phyloP scores from a whole-genome alignment of 2,888 invertebrate genomes.

The Ischnura elegans region DNA sequence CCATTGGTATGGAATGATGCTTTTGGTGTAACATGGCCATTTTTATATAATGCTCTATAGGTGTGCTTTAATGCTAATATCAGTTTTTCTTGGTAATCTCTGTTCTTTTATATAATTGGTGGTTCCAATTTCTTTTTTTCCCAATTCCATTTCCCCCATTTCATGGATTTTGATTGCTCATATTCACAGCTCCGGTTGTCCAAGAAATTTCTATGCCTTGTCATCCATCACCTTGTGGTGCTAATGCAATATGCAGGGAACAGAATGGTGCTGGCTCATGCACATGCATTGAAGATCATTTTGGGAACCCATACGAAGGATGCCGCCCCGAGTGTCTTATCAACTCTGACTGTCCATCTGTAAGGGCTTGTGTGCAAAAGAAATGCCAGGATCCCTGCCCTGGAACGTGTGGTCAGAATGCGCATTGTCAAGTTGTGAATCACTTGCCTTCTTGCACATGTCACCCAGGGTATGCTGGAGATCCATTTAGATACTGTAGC shows the following conservation, averaged over 20 bases:
- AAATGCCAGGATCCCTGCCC: constrained; percentile 75
- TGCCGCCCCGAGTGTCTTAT: constrained; percentile 74
- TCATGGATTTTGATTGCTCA: constrained; percentile 19
- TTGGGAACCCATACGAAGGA: constrained; percentile 76
- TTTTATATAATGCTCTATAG: neutral
- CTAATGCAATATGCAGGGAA: constrained; percentile 74
- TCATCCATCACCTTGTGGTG: constrained; percentile 72
- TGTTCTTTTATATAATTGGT: neutral
- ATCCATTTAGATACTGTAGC: constrained; percentile 72
- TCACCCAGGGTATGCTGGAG: constrained; percentile 74
- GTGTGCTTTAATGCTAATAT: too few relatives aligned
- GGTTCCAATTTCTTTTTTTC: neutral
- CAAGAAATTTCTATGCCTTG: constrained; percentile 72
- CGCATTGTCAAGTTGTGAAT: constrained; percentile 74
- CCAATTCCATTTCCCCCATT: constrained; percentile 13
- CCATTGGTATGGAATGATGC: too few relatives aligned
- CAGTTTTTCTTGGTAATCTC: neutral
- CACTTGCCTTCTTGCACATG: constrained; percentile 75
- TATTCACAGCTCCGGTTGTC: constrained; percentile 70
- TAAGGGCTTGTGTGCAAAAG: constrained; percentile 75
- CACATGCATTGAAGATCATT: constrained; percentile 77
- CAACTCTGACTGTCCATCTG: constrained; percentile 75
- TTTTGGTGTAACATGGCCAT: constrained; percentile 56
- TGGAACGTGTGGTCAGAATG: constrained; percentile 74
- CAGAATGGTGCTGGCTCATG: constrained; percentile 83